A percentile compares a stretch with the other conserved stretches of the same genome.
phyloP scores from a whole-genome alignment of 1,140 invertebrate species.

The Nixonia krombeini region DNA sequence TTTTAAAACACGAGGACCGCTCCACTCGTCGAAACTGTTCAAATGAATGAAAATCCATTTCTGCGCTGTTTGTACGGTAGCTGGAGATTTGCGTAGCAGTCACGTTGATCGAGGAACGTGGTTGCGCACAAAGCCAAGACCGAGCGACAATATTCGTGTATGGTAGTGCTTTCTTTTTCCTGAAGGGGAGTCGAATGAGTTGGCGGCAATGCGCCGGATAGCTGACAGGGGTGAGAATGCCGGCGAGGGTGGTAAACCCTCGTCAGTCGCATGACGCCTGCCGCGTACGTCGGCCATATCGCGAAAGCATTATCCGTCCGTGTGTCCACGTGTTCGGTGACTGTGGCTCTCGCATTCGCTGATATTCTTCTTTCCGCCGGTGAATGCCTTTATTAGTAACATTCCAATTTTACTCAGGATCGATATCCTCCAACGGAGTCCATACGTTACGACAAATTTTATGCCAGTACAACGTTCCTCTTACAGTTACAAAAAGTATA shows the following conservation, averaged over 20 bases:
- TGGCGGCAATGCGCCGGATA: slow-evolving; percentile 33
- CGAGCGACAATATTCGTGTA: slow-evolving; percentile 5
- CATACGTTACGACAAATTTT: background rate
- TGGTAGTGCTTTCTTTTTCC: slow-evolving; percentile 1
- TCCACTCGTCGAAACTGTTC: too few relatives aligned
- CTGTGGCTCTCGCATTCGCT: background rate
- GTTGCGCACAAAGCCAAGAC: too few relatives aligned
- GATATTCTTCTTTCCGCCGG: background rate
- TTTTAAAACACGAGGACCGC: too few relatives aligned
- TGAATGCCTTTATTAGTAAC: background rate
- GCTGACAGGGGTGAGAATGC: slow-evolving; percentile 26
- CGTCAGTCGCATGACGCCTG: slow-evolving; percentile 59
- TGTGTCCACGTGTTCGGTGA: slow-evolving; percentile 32
- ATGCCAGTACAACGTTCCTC: background rate
- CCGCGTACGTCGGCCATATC: slow-evolving; percentile 44
- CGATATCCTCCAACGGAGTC: background rate
- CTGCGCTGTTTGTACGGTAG: too few relatives aligned
- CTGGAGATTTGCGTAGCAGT: too few relatives aligned
- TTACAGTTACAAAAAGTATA: background rate
- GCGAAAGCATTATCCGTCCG: slow-evolving; percentile 29
- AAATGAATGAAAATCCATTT: too few relatives aligned
- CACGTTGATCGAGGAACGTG: too few relatives aligned
- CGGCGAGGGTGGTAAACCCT: slow-evolving; percentile 53
- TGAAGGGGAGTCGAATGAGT: slow-evolving; percentile 18
- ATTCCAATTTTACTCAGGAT: background rate